These are phyloP conservation scores for Sphaerophoria rueppellii DNA, from an alignment of 2,888 invertebrate genomes.

Conservation along the genomic window DNA sequence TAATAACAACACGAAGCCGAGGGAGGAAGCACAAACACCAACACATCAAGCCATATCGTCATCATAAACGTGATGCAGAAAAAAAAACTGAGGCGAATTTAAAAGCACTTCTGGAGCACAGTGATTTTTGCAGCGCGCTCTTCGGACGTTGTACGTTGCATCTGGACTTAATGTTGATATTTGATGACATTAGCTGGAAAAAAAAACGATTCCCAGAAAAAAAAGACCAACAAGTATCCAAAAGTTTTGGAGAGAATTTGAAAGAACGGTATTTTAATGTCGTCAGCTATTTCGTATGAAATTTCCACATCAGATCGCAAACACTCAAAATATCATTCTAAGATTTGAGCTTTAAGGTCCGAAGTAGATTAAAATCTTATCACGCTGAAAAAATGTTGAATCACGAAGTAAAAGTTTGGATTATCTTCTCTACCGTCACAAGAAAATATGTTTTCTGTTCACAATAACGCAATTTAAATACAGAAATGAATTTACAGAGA, in stretches of 20 bases:
- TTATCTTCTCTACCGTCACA: too few relatives aligned
- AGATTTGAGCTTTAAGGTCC: too few relatives aligned
- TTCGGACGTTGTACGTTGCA: constrained; percentile 25
- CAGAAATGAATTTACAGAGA: constrained; percentile 28
- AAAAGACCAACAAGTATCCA: neutral
- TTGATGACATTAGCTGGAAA: neutral
- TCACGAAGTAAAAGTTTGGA: too few relatives aligned
- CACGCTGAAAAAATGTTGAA: too few relatives aligned
- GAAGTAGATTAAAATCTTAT: too few relatives aligned
- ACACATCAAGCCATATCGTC: neutral
- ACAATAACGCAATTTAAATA: neutral
- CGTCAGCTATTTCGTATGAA: too few relatives aligned
- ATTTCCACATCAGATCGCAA: too few relatives aligned
- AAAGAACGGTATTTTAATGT: too few relatives aligned
- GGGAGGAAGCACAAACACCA: constrained; percentile 36
- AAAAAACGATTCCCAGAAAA: neutral
- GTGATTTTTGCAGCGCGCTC: constrained; percentile 34
- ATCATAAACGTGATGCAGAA: neutral
- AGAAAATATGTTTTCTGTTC: too few relatives aligned
- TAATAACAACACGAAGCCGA: constrained; percentile 46
- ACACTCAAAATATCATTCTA: too few relatives aligned
- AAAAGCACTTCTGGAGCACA: constrained; percentile 41
- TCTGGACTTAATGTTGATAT: constrained; percentile 53
- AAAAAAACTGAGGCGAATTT: constrained; percentile 50
- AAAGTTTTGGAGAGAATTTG: too few relatives aligned